Percentiles rank a stretch among this genome's conserved stretches.
These are phyloP conservation scores for Prolemur simus DNA, from an alignment of 2,113 vertebrate genomes.

Conservation along the genomic window DNA sequence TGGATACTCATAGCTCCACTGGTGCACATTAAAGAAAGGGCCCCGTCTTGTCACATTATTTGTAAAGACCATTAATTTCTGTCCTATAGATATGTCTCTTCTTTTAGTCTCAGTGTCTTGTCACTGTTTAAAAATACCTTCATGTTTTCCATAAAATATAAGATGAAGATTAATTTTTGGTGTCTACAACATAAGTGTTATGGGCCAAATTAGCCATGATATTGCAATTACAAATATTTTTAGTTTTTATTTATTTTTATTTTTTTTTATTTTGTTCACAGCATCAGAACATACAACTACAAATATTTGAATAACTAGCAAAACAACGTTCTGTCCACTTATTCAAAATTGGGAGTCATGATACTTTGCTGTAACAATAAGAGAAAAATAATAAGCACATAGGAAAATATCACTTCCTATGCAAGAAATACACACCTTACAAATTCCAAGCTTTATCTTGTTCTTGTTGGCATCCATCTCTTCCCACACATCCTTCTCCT, in stretches of 20 bases:
- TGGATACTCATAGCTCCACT: not conserved
- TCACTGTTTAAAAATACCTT: not conserved
- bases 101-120: not conserved
- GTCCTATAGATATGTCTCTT: not conserved
- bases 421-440: conserved; percentile 88
- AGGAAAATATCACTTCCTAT: not conserved
- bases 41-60: not conserved
- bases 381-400: not conserved
- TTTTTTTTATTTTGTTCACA: too few relatives aligned
- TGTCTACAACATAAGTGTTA: not conserved
- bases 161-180: conserved; percentile 20
- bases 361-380: not conserved
- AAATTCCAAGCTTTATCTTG: conserved; percentile 88
- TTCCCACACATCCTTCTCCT: conserved; percentile 97
- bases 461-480: conserved; percentile 97
- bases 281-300: not conserved
- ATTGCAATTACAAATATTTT: not conserved
- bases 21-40: not conserved
- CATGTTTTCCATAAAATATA: conserved; percentile 46
- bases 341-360: conserved; percentile 41
- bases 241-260: too few relatives aligned
- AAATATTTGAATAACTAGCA: conserved; percentile 31
- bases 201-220: not conserved
- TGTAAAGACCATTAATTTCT: conserved; percentile 12
- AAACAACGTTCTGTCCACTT: not conserved